phyloP scores from a whole-genome alignment of 2,113 vertebrate species.

The Channa argus region DNA sequence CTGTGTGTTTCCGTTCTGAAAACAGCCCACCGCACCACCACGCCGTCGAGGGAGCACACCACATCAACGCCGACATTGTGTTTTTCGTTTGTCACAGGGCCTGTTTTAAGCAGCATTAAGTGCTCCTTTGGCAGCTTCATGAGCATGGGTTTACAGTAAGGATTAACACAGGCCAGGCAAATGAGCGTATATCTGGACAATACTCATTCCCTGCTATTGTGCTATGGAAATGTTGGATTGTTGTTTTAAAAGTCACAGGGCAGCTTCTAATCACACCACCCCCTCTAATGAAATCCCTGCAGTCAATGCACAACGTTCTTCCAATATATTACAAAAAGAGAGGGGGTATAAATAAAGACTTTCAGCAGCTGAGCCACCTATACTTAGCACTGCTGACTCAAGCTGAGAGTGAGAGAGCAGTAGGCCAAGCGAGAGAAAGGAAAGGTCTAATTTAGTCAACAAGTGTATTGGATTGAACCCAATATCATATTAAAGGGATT shows the following conservation, averaged over 20 bases:
- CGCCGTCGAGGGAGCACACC: conserved; percentile 4
- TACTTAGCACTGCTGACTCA: conserved; percentile 64
- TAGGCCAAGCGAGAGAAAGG: conserved; percentile 27
- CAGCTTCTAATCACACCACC: conserved; percentile 29
- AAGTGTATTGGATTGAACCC: neutral
- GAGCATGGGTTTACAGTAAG: neutral
- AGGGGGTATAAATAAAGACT: conserved; percentile 34
- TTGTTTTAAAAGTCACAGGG: conserved; percentile 14
- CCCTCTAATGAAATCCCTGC: conserved; percentile 39
- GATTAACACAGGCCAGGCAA: neutral
- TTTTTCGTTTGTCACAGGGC: conserved; percentile 4
- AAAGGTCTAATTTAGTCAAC: conserved; percentile 20
- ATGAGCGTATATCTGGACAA: neutral
- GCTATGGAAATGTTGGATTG: neutral
- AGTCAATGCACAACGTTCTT: conserved; percentile 11
- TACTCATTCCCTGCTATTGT: conserved; percentile 4
- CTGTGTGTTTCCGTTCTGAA: conserved; percentile 61
- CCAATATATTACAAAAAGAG: conserved; percentile 28
- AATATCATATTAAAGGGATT: conserved; percentile 6
- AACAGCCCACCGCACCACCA: conserved; percentile 20
- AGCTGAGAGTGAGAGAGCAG: conserved; percentile 33
- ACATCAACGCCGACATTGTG: conserved; percentile 16
- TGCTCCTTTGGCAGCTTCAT: neutral
- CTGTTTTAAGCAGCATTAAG: neutral
- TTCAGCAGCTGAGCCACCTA: conserved; percentile 55